A percentile compares a stretch with the other conserved stretches of the same genome.
Conservation (phyloP, 2,797 vertebrate species). For the Amniataba percoides region DNA sequence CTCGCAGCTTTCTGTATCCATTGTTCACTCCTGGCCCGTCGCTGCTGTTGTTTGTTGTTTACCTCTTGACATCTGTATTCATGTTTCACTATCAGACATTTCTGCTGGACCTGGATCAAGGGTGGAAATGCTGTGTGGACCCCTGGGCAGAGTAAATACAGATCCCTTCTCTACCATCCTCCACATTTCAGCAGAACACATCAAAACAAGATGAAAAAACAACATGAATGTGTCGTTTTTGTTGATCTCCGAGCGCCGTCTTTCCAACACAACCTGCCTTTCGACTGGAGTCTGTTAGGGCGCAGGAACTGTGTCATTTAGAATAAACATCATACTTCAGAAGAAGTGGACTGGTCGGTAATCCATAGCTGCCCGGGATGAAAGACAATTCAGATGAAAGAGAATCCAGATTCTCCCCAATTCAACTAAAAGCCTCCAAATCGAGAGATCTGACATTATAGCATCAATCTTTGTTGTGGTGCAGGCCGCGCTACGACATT, state of each 20-base stretch:
- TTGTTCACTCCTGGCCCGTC: not conserved
- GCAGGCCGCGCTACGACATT: not conserved
- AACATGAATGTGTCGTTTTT: not conserved
- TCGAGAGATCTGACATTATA: not conserved
- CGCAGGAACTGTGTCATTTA: not conserved
- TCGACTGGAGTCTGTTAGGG: not conserved
- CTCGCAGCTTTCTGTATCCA: not conserved
- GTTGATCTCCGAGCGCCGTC: not conserved
- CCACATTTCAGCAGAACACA: not conserved
- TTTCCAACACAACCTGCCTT: not conserved
- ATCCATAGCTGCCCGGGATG: not conserved
- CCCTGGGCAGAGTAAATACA: too few relatives aligned
- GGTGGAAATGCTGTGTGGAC: not conserved
- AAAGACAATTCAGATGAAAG: not conserved
- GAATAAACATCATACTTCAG: not conserved
- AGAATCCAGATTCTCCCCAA: not conserved
- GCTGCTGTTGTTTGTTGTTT: not conserved
- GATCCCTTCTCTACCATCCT: not conserved
- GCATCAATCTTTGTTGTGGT: not conserved
- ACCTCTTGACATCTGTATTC: not conserved
- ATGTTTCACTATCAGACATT: not conserved
- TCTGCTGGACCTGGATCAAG: not conserved
- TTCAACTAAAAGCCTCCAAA: not conserved
- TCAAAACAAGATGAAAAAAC: too few relatives aligned
- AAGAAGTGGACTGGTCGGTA: not conserved